A percentile compares a stretch with the other conserved stretches of the same genome.
Evolutionary conservation across 2,888 invertebrate genomes (phyloP).

Genomic region (Perdita meconis): DNA sequence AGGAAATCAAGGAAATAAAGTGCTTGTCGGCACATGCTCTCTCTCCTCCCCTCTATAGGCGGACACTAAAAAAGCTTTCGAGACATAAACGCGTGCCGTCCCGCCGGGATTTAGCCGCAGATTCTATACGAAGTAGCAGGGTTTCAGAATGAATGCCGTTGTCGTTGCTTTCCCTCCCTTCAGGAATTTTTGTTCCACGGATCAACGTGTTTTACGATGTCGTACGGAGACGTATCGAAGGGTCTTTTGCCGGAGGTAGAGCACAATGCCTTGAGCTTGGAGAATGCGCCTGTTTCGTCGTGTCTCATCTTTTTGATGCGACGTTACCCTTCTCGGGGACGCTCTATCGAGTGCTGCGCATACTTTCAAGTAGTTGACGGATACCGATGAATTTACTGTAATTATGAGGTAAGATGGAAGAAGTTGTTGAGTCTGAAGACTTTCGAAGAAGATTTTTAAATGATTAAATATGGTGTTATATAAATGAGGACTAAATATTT

Average conservation of each 20-base stretch:
- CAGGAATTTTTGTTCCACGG: constrained; percentile 58
- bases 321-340: constrained; percentile 54
- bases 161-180: constrained; percentile 48
- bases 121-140: constrained; percentile 35
- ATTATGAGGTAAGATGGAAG: not conserved
- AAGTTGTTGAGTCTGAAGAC: too few relatives aligned
- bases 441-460: too few relatives aligned
- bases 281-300: constrained; percentile 18
- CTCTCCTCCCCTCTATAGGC: constrained; percentile 4
- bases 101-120: constrained; percentile 63
- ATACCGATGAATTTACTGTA: not conserved
- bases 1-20: constrained; percentile 69
- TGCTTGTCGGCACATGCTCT: constrained; percentile 57
- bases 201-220: constrained; percentile 52
- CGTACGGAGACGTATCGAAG: constrained; percentile 19
- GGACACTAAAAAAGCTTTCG: constrained; percentile 63
- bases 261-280: constrained; percentile 1
- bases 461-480: too few relatives aligned
- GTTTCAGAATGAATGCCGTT: constrained; percentile 52
- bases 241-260: not conserved
- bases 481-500: too few relatives aligned
- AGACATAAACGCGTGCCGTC: constrained; percentile 62
- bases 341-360: not conserved
- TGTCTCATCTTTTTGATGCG: constrained; percentile 13
- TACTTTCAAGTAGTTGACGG: constrained; percentile 29